A percentile compares a stretch with the other conserved stretches of the same genome.
These are phyloP conservation scores for Carettochelys insculpta DNA, from an alignment of 2,113 vertebrate species.

Conservation along the genomic window DNA sequence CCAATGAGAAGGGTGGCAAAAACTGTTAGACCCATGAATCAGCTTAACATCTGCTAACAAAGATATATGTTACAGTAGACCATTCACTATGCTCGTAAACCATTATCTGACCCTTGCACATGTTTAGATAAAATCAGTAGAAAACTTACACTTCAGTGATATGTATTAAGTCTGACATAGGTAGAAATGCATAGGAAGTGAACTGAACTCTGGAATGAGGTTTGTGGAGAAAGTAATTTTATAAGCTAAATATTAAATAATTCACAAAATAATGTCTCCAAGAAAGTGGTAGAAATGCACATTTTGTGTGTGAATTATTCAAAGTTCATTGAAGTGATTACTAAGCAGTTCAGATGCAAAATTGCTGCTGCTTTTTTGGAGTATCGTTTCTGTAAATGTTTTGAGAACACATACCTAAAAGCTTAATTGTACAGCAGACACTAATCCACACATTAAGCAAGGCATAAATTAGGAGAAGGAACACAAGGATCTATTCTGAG, in stretches of 20 bases:
- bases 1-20: neutral
- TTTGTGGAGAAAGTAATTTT: neutral
- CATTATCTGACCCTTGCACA: neutral
- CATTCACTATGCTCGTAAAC: neutral
- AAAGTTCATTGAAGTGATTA: slow-evolving; percentile 1
- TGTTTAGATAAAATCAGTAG: neutral
- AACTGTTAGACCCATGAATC: neutral
- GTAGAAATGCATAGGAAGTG: neutral
- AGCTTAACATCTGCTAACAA: neutral
- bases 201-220: neutral
- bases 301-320: slow-evolving; percentile 1
- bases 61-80: neutral
- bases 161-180: neutral
- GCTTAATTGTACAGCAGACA: neutral
- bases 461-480: slow-evolving; percentile 17
- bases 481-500: slow-evolving; percentile 20
- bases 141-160: neutral
- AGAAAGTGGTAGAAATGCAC: neutral
- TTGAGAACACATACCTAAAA: neutral
- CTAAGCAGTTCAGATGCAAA: neutral
- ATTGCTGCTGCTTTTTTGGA: neutral
- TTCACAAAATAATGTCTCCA: slow-evolving; percentile 6
- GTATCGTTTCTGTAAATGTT: neutral
- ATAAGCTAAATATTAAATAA: slow-evolving; percentile 14
- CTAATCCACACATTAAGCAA: neutral